Percentiles rank a stretch among this genome's conserved stretches.
Evolutionary conservation across 2,113 vertebrate species (phyloP).

Genomic region (Archilochus colubris): DNA sequence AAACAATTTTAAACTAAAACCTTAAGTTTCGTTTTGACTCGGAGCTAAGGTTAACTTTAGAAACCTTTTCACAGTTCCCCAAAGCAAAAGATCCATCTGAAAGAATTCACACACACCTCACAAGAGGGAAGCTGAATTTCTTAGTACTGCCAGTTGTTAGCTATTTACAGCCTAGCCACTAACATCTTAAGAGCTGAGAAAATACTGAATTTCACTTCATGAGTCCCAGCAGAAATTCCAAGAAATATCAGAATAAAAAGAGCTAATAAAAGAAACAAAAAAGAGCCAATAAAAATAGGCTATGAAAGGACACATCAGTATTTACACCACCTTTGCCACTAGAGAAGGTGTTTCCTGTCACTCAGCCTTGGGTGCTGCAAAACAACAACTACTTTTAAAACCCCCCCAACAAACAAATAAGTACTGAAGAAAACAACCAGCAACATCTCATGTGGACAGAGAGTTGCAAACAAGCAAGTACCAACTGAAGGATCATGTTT

Average conservation of each 20-base stretch:
- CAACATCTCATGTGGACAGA: neutral
- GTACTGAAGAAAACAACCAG: neutral
- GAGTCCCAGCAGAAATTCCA: neutral
- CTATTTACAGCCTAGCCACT: neutral
- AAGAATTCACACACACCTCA: neutral
- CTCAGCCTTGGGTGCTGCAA: neutral
- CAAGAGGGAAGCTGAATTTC: neutral
- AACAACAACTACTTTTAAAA: neutral
- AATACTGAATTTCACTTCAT: neutral
- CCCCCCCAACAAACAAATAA: neutral
- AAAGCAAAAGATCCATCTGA: neutral
- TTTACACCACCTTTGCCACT: neutral
- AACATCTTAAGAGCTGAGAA: neutral
- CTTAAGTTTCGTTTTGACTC: neutral
- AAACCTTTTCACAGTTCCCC: neutral
- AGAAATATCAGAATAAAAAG: neutral
- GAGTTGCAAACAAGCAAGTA: neutral
- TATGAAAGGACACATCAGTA: neutral
- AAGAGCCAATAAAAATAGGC: neutral
- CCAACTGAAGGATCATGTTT: neutral
- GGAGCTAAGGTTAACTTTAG: neutral
- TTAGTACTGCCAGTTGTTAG: neutral
- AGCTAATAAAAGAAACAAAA: fast-evolving
- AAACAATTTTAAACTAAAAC: neutral
- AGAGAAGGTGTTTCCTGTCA: neutral